Conservation (phyloP, 2,888 invertebrate species). For the Zaprionus bogoriensis region DNA sequence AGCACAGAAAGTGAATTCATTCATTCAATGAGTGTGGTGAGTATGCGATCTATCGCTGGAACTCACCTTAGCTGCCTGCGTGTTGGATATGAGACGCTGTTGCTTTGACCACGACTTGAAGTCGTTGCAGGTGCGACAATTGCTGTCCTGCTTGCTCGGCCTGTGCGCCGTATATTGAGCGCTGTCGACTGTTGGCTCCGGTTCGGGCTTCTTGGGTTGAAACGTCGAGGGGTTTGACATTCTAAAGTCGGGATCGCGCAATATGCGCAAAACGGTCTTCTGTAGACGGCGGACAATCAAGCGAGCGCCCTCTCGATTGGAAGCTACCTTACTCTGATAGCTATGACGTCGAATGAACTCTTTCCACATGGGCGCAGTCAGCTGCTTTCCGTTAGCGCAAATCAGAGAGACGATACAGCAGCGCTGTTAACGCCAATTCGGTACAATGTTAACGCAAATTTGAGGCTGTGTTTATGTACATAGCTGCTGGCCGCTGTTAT, state of each 20-base stretch:
- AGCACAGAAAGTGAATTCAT: too few species aligned
- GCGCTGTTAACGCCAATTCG: slow-evolving; percentile 26
- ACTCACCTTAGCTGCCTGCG: slow-evolving; percentile 56
- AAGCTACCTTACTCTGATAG: slow-evolving; percentile 42
- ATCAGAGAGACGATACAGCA: slow-evolving; percentile 11
- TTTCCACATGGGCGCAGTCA: slow-evolving; percentile 55
- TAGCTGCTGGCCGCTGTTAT: slow-evolving; percentile 27
- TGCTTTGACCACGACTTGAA: slow-evolving; percentile 89
- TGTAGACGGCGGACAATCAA: slow-evolving; percentile 57
- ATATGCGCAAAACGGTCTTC: slow-evolving; percentile 43
- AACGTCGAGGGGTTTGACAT: slow-evolving; percentile 53
- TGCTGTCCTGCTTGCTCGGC: slow-evolving; percentile 81
- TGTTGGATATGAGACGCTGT: slow-evolving; percentile 84
- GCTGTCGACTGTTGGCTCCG: slow-evolving; percentile 24
- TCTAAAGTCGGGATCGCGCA: slow-evolving; percentile 49
- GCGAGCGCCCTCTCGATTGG: slow-evolving; percentile 40
- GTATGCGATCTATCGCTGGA: too few species aligned
- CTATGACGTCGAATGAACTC: slow-evolving; percentile 39
- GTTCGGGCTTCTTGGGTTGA: slow-evolving; percentile 23
- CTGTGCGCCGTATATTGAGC: slow-evolving; percentile 27
- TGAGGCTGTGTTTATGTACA: slow-evolving; percentile 37
- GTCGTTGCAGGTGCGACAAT: slow-evolving; percentile 88
- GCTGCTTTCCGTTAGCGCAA: slow-evolving; percentile 43
- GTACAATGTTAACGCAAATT: slow-evolving; percentile 33
- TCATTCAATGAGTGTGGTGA: too few species aligned